Conservation (phyloP, 2,113 vertebrate species). For the Balaenoptera acutorostrata region DNA sequence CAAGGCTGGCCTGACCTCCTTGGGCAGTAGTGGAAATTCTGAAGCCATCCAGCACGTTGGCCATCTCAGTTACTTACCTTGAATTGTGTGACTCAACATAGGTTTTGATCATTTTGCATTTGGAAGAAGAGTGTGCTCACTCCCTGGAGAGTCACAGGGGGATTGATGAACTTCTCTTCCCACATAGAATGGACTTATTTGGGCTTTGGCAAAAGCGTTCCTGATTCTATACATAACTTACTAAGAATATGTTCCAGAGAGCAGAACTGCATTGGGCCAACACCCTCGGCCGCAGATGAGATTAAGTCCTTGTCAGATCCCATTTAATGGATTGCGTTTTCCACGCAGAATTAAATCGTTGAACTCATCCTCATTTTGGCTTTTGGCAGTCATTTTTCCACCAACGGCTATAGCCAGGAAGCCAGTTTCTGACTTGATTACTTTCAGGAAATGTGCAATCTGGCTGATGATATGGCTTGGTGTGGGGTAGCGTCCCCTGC, state of each 20-base stretch:
- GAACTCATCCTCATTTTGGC: conserved; percentile 36
- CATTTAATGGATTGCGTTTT: conserved; percentile 49
- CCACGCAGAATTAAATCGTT: conserved; percentile 46
- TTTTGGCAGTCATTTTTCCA: conserved; percentile 57
- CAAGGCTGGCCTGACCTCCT: neutral
- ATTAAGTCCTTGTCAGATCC: conserved; percentile 53
- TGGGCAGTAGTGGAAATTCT: neutral
- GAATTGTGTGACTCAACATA: neutral
- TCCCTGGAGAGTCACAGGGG: neutral
- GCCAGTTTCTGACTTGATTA: conserved; percentile 53
- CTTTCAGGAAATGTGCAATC: conserved; percentile 52
- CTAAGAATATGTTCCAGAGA: conserved; percentile 34
- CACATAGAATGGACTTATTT: conserved; percentile 38
- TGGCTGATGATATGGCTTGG: neutral
- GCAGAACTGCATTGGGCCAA: neutral
- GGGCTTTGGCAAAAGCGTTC: conserved; percentile 16
- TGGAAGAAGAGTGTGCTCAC: neutral
- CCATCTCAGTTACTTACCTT: neutral
- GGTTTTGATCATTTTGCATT: neutral
- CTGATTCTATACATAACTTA: conserved; percentile 37
- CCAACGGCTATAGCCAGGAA: conserved; percentile 37
- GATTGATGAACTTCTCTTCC: neutral
- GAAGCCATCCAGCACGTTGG: neutral
- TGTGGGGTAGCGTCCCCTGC: neutral
- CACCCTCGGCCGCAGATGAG: neutral